These are phyloP conservation scores for Brevimyrus niger DNA, from an alignment of 2,113 vertebrate genomes.

Conservation along the genomic window DNA sequence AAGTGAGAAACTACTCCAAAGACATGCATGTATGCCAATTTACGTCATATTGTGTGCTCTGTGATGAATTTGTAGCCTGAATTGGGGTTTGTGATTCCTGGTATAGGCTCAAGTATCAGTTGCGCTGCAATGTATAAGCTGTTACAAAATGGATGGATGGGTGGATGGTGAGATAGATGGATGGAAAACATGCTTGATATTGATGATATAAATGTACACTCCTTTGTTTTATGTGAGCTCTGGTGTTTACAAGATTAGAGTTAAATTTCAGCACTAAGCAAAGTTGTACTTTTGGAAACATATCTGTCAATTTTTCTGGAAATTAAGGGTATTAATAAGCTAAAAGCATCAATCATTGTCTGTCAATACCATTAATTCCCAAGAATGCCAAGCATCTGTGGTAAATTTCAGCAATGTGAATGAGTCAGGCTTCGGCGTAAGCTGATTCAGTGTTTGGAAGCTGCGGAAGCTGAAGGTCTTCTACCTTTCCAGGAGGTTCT, in stretches of 20 bases:
- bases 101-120: background rate
- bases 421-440: background rate
- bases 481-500: slow-evolving; percentile 53
- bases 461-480: background rate
- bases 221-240: background rate
- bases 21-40: background rate
- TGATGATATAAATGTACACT: background rate
- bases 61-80: background rate
- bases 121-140: background rate
- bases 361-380: background rate
- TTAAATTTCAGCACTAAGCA: background rate
- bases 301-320: background rate
- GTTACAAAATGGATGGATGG: background rate
- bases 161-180: background rate
- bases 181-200: background rate
- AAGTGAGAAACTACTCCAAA: background rate
- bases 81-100: background rate
- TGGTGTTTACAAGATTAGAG: background rate
- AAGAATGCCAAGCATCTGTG: background rate
- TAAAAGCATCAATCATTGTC: background rate
- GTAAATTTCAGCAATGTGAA: background rate
- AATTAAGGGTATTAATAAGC: background rate
- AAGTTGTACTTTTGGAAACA: background rate
- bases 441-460: background rate
- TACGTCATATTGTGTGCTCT: background rate